These are phyloP conservation scores for Diploptera punctata DNA, from an alignment of 2,888 invertebrate species.

Conservation along the genomic window DNA sequence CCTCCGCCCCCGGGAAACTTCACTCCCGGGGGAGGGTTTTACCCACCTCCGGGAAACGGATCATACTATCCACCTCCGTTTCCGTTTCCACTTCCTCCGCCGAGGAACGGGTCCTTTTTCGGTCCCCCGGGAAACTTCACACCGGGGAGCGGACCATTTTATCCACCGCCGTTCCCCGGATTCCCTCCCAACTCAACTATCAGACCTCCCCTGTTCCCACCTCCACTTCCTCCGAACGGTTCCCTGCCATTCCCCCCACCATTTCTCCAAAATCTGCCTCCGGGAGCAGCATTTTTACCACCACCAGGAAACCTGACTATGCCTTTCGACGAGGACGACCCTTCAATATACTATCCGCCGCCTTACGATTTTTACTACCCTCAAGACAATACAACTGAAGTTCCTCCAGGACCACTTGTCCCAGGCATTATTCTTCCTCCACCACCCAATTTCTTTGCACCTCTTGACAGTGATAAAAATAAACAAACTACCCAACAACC, in stretches of 20 bases:
- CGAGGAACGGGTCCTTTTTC: slow-evolving; percentile 43
- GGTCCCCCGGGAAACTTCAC: slow-evolving; percentile 65
- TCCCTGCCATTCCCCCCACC: slow-evolving; percentile 49
- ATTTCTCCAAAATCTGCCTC: slow-evolving; percentile 64
- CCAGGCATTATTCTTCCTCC: slow-evolving; percentile 89
- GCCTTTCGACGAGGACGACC: slow-evolving; percentile 88
- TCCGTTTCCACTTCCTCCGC: slow-evolving; percentile 41
- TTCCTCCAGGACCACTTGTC: slow-evolving; percentile 85
- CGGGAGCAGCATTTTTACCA: slow-evolving; percentile 64
- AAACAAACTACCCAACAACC: background rate
- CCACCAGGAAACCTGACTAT: slow-evolving; percentile 70
- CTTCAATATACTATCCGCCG: slow-evolving; percentile 89
- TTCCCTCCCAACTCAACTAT: slow-evolving; percentile 60
- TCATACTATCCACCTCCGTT: slow-evolving; percentile 38
- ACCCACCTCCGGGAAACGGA: slow-evolving; percentile 58
- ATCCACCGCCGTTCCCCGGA: slow-evolving; percentile 62
- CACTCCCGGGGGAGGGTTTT: slow-evolving; percentile 60
- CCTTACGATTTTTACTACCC: slow-evolving; percentile 88
- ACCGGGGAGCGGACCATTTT: slow-evolving; percentile 69
- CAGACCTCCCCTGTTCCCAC: slow-evolving; percentile 56
- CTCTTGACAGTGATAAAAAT: slow-evolving; percentile 53
- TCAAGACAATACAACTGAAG: slow-evolving; percentile 75
- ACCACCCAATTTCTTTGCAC: slow-evolving; percentile 85
- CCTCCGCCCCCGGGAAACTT: slow-evolving; percentile 53
- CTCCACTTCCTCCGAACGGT: slow-evolving; percentile 50